Conservation (phyloP, 2,797 vertebrate genomes). For the Macropodus opercularis region DNA sequence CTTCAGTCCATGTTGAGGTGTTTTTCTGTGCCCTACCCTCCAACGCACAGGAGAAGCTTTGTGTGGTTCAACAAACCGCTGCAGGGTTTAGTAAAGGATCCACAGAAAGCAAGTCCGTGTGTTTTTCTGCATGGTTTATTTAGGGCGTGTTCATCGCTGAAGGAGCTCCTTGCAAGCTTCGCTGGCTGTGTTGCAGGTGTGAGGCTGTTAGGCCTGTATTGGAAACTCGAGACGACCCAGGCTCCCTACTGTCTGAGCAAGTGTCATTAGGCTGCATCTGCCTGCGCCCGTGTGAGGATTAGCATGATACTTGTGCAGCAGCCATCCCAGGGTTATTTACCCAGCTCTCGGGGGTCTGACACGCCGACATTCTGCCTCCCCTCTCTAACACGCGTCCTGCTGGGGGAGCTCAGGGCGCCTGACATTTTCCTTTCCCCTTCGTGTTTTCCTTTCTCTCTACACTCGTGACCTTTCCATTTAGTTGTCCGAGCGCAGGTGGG, state of each 20-base stretch:
- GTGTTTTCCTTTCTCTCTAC: background rate
- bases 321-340: slow-evolving; percentile 55
- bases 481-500: slow-evolving; percentile 17
- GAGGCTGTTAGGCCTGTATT: too few relatives aligned
- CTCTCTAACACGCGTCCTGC: slow-evolving; percentile 4
- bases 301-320: slow-evolving; percentile 24
- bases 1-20: too few relatives aligned
- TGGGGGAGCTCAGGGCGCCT: slow-evolving; percentile 38
- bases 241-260: too few relatives aligned
- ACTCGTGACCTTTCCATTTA: slow-evolving; percentile 43
- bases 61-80: slow-evolving; percentile 19
- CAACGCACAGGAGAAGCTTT: background rate
- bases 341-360: slow-evolving; percentile 30
- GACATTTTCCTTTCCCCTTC: slow-evolving; percentile 39
- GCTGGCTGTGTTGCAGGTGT: too few relatives aligned
- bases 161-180: too few relatives aligned
- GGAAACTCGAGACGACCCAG: too few relatives aligned
- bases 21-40: slow-evolving; percentile 21
- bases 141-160: too few relatives aligned
- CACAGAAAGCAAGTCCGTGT: too few relatives aligned
- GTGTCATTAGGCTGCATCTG: slow-evolving; percentile 7
- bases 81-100: too few relatives aligned
- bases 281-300: slow-evolving; percentile 19
- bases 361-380: slow-evolving; percentile 6
- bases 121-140: background rate